phyloP scores from a whole-genome alignment of 2,888 invertebrate genomes.

The Stegana nigrithorax region DNA sequence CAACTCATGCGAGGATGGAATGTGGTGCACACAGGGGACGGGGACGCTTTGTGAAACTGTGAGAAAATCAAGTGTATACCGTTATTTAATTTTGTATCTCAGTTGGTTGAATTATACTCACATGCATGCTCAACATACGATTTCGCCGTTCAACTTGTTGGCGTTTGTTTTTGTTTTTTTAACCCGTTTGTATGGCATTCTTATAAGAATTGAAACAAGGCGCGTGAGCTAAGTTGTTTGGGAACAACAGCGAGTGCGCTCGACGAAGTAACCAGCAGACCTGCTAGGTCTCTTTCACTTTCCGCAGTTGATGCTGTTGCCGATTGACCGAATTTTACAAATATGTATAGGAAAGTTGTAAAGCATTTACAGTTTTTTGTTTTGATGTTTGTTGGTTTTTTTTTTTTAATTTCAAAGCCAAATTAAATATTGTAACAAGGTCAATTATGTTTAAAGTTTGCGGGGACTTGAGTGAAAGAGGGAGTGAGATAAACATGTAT shows the following conservation, averaged over 20 bases:
- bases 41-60: too few species aligned
- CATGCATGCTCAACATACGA: constrained; percentile 4
- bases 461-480: too few species aligned
- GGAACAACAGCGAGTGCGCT: background rate
- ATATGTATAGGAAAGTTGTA: constrained; percentile 41
- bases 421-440: too few species aligned
- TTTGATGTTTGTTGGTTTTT: background rate
- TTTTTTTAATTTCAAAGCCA: too few species aligned
- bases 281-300: constrained; percentile 45
- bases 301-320: constrained; percentile 23
- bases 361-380: constrained; percentile 24
- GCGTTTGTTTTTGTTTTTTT: constrained; percentile 31
- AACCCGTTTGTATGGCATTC: constrained; percentile 50
- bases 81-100: background rate
- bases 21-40: too few species aligned
- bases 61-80: constrained; percentile 5
- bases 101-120: constrained; percentile 32
- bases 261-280: too few species aligned
- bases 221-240: constrained; percentile 9
- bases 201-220: constrained; percentile 56
- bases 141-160: background rate
- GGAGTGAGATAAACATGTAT: too few species aligned
- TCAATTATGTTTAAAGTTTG: too few species aligned
- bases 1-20: constrained; percentile 8
- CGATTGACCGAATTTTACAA: background rate